Evolutionary conservation across 1,140 invertebrate genomes (phyloP), one percentile per base, ranked within the genome.

Genomic region (Daktulosphaira vitifoliae): DNA sequence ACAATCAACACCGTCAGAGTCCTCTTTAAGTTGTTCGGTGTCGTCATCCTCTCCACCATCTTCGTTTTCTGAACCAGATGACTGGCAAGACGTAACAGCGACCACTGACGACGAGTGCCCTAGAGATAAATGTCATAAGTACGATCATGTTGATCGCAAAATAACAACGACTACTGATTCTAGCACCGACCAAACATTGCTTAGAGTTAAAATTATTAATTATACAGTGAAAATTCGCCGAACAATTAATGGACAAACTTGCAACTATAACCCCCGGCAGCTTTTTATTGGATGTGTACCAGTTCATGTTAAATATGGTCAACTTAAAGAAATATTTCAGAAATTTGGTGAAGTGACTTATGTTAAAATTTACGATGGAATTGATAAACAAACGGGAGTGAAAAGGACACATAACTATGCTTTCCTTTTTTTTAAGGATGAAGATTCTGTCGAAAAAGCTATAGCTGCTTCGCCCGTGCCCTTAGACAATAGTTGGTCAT

Each of bases 301-400:
- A 25, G 25, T 59, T n/a, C 42, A 59, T 39, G 54, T 59, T n/a
- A 59, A 59, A 16, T 59, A 59, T 25, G 54, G 54, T 0, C 54
- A 59, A 9, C 54, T 59, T 3, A 59, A 59, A 3, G 15, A 20
- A 9, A 15, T 59, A 1, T 59, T 59, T 13, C 38, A 59, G 23
- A 22, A 8, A 9, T 59, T 59, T 16, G 54, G 54, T 5, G 54
- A 59, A 9, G 54, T 59, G 3, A 46, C 54, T 0, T 59, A 59
- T 25, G 54, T 66, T 1, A 44, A 66, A 7, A 26, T 51, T 3
- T 66, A 66, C 42, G 51, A 69, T 15, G 51, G 44, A n/a, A 29
- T 46, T 18, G 46, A 42, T 9, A 26, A 51, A 20, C 25, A 50
- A 8, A 65, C 49, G 1, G 42, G 29, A 2, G 46, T 11, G 9